Conservation (phyloP, 2,888 invertebrate genomes). For the Galerucella pusilla region DNA sequence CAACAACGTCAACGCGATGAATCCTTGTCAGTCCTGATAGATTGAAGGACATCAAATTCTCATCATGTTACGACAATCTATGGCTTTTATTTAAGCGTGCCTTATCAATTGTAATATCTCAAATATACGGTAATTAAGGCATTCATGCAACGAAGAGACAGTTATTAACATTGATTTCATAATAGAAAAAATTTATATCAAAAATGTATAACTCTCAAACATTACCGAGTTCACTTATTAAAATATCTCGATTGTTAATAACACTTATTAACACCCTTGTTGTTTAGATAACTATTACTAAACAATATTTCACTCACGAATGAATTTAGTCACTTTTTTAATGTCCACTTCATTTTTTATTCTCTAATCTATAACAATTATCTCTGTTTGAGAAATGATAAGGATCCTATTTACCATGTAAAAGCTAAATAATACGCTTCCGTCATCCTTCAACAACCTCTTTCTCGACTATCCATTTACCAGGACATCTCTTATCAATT, state of each 20-base stretch:
- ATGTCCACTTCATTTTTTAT: conserved; percentile 1
- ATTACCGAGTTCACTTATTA: too few species aligned
- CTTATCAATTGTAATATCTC: conserved; percentile 42
- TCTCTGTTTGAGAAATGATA: conserved; percentile 15
- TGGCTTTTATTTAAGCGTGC: conserved; percentile 52
- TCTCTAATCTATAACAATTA: conserved; percentile 16
- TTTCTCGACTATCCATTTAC: conserved; percentile 33
- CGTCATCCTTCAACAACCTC: conserved; percentile 30
- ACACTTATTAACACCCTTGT: too few species aligned
- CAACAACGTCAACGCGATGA: conserved; percentile 57
- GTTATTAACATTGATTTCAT: not conserved
- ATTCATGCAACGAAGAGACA: not conserved
- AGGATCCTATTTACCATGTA: conserved; percentile 10
- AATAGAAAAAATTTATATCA: not conserved
- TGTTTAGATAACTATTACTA: too few species aligned
- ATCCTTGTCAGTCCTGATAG: conserved; percentile 64
- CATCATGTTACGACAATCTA: conserved; percentile 60
- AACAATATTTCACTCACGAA: not conserved
- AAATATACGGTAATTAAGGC: conserved; percentile 17
- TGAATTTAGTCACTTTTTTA: not conserved
- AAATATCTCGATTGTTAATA: too few species aligned
- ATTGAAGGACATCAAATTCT: conserved; percentile 62
- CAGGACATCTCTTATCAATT: conserved; percentile 40
- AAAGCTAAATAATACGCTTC: conserved; percentile 24
- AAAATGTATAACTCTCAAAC: too few species aligned